Percentiles rank a stretch among this genome's conserved stretches.
Evolutionary conservation across 2,888 invertebrate species (phyloP).

Genomic region (Drosophila demipolita): DNA sequence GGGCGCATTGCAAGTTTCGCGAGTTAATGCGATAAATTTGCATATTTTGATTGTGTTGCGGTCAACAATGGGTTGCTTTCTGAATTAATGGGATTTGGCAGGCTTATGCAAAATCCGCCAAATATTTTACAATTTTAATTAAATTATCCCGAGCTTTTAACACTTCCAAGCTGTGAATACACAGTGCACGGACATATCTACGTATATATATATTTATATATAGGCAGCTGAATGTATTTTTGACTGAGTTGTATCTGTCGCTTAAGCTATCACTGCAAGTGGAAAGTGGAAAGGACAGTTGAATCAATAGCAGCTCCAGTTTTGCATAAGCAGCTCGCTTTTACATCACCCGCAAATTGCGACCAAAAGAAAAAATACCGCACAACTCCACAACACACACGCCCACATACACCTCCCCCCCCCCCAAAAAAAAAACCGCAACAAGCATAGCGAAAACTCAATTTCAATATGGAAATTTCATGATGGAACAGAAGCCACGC

Average conservation of each 20-base stretch:
- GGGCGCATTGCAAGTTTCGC: conserved; percentile 64
- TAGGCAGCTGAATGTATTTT: conserved; percentile 12
- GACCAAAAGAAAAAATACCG: conserved; percentile 12
- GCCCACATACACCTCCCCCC: no score
- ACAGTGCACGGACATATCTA: not conserved
- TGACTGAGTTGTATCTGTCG: conserved; percentile 29
- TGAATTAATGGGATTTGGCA: conserved; percentile 83
- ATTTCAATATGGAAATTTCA: conserved; percentile 81
- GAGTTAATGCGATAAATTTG: conserved; percentile 84
- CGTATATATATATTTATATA: not conserved
- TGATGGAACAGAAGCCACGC: conserved; percentile 21
- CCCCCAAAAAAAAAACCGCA: conserved; percentile 44
- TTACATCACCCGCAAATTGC: conserved; percentile 17
- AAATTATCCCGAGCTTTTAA: conserved; percentile 75
- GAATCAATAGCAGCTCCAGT: conserved; percentile 39
- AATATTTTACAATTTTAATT: conserved; percentile 82
- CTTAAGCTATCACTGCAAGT: conserved; percentile 30
- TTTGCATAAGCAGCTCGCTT: conserved; percentile 25
- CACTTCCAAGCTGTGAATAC: conserved; percentile 44
- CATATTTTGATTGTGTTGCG: conserved; percentile 83
- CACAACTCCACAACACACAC: conserved; percentile 34
- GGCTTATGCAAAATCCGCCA: conserved; percentile 81
- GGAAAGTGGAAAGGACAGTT: conserved; percentile 33
- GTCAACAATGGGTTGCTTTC: conserved; percentile 81
- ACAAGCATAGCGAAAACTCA: conserved; percentile 78